Percentiles rank a stretch among this genome's conserved stretches.
Evolutionary conservation across 2,888 invertebrate genomes (phyloP).

Genomic region (Litoditis marina): DNA sequence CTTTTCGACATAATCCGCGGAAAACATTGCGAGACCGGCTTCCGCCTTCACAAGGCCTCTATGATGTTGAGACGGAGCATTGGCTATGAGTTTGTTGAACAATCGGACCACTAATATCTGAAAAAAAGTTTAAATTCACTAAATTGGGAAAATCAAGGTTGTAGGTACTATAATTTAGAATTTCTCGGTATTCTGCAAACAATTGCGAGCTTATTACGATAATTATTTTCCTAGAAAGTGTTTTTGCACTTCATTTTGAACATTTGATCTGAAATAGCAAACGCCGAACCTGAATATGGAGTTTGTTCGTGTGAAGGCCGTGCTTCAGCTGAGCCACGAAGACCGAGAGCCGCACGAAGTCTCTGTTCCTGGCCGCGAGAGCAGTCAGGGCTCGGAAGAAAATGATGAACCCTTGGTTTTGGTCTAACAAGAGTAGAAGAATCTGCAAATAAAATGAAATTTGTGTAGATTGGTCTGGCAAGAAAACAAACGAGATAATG

Average conservation of each 20-base stretch:
- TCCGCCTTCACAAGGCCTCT: conserved; percentile 48
- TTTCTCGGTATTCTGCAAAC: no score
- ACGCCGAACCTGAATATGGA: conserved; percentile 60
- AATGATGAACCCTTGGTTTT: conserved; percentile 50
- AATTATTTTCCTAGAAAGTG: no score
- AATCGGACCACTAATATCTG: conserved; percentile 56
- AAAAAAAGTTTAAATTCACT: conserved; percentile 1
- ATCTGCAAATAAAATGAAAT: conserved; percentile 38
- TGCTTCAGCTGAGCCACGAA: conserved; percentile 54
- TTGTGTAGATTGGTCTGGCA: no score
- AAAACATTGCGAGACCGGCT: conserved; percentile 50
- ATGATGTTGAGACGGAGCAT: conserved; percentile 48
- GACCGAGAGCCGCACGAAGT: conserved; percentile 49
- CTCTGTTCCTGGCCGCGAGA: conserved; percentile 50
- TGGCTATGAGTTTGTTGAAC: conserved; percentile 51
- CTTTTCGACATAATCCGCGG: conserved; percentile 50
- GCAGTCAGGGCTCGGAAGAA: conserved; percentile 51
- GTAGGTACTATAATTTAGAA: no score
- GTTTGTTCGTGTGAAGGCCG: conserved; percentile 55
- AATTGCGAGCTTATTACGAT: no score
- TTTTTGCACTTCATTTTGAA: no score
- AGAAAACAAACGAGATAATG: no score
- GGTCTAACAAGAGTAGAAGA: conserved; percentile 47
- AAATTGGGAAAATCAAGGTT: not conserved
- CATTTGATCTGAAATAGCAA: no score